These are phyloP conservation scores for Heteromurus nitidus DNA, from an alignment of 2,888 invertebrate species.

Conservation along the genomic window DNA sequence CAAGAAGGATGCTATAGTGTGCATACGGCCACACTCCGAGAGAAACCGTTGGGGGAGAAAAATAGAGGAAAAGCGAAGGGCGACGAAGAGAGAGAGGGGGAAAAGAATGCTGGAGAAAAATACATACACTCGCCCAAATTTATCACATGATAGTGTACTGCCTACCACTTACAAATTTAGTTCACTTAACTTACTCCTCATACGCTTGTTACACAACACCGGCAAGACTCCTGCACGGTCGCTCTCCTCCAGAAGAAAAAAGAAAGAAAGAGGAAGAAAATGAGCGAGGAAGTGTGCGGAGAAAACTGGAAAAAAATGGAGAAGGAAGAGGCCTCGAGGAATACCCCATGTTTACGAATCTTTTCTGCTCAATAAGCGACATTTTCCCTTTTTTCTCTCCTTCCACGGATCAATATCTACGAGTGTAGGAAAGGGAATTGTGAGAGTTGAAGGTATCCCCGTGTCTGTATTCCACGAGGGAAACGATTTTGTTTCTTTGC, in stretches of 20 bases:
- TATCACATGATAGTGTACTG: slow-evolving; percentile 41
- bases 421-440: neutral
- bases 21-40: too few relatives aligned
- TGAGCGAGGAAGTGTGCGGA: slow-evolving; percentile 6
- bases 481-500: neutral
- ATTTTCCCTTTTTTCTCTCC: slow-evolving; percentile 52
- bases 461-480: neutral
- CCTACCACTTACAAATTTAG: slow-evolving; percentile 56
- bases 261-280: slow-evolving; percentile 23
- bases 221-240: too few relatives aligned
- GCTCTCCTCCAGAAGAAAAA: too few relatives aligned
- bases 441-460: neutral
- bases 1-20: neutral
- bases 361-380: slow-evolving; percentile 64
- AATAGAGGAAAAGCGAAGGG: slow-evolving; percentile 17
- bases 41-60: neutral
- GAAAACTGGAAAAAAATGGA: slow-evolving; percentile 4
- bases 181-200: slow-evolving; percentile 49
- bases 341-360: slow-evolving; percentile 57
- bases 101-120: slow-evolving; percentile 46
- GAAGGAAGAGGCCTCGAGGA: slow-evolving; percentile 41
- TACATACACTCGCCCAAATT: slow-evolving; percentile 52
- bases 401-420: slow-evolving; percentile 39
- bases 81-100: slow-evolving; percentile 25
- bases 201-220: slow-evolving; percentile 45